Percentiles rank a stretch among this genome's conserved stretches.
Evolutionary conservation across 2,113 vertebrate species (phyloP).

Genomic region (Delphinus delphis): DNA sequence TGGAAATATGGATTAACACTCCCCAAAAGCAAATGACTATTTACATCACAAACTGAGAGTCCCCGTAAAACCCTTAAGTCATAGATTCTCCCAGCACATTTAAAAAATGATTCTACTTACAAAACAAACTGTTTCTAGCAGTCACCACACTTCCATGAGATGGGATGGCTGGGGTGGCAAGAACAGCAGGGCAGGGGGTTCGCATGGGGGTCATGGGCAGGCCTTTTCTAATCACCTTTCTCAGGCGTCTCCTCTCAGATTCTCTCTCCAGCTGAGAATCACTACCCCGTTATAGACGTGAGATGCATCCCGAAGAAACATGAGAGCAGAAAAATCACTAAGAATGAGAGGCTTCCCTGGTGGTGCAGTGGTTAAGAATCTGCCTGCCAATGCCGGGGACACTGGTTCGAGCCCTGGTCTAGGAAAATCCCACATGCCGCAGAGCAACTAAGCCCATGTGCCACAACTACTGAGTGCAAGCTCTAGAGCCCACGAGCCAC

Average conservation of each 20-base stretch:
- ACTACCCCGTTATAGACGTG: neutral
- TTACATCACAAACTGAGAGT: neutral
- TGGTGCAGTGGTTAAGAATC: no score
- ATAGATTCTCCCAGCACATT: neutral
- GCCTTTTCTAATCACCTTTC: neutral
- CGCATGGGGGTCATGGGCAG: rapidly evolving
- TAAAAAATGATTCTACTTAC: neutral
- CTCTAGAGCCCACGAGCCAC: no score
- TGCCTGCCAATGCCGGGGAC: no score
- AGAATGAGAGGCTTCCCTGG: neutral
- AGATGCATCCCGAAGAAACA: neutral
- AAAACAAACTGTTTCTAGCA: neutral
- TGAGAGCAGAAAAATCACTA: neutral
- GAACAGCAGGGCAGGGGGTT: no score
- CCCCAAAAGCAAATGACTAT: neutral
- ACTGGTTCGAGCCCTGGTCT: no score
- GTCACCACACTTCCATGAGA: neutral
- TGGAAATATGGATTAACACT: neutral
- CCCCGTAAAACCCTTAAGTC: neutral
- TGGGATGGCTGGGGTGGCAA: neutral
- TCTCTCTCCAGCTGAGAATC: neutral
- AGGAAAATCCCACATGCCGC: no score
- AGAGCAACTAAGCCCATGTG: no score
- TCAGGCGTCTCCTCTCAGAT: neutral
- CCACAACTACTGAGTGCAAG: no score